These are phyloP conservation scores for Pycnonotus jocosus DNA, from an alignment of 2,113 vertebrate genomes.

Conservation along the genomic window DNA sequence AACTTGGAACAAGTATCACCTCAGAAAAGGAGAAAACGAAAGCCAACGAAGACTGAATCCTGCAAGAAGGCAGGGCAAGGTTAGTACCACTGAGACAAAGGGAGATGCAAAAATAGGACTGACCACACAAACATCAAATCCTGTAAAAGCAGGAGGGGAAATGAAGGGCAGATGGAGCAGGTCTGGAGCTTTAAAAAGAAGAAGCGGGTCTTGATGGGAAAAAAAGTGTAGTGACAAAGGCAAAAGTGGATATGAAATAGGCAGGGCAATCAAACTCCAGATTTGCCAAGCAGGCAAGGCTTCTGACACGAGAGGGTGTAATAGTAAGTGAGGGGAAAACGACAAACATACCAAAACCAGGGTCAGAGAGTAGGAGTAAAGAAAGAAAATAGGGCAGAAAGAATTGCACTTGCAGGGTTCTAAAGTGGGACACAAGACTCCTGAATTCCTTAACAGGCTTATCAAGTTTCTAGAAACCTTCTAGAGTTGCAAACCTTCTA, in stretches of 20 bases:
- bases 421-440: neutral
- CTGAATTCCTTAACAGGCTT: neutral
- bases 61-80: neutral
- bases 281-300: neutral
- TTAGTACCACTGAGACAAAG: neutral
- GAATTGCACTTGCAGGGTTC: neutral
- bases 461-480: neutral
- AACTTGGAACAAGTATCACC: neutral
- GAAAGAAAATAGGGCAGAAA: neutral
- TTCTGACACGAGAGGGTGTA: neutral
- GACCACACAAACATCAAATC: neutral
- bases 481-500: neutral
- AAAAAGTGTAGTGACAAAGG: neutral
- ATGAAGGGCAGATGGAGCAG: neutral
- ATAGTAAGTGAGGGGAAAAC: neutral
- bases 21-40: neutral
- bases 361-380: neutral
- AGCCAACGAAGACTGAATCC: neutral
- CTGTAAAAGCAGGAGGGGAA: neutral
- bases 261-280: neutral
- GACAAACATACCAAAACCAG: neutral
- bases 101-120: neutral
- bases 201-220: neutral
- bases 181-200: neutral
- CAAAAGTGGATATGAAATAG: neutral